These are phyloP conservation scores for Peromyscus melanophrys DNA, from an alignment of 2,797 vertebrate species.

Conservation along the genomic window DNA sequence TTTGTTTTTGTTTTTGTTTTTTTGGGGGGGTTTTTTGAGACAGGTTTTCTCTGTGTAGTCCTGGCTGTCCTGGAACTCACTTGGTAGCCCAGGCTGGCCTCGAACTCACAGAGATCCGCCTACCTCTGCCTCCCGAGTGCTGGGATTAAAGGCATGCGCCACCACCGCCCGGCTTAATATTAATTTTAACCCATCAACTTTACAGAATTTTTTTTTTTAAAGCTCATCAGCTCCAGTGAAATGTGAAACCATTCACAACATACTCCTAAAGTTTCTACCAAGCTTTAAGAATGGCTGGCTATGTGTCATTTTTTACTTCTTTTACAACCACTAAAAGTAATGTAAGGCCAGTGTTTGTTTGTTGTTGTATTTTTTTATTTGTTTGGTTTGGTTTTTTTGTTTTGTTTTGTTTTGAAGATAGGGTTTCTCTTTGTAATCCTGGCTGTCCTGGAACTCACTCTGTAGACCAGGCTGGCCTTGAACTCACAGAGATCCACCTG, in stretches of 20 bases:
- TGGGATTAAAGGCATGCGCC: no score
- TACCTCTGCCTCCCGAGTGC: no score
- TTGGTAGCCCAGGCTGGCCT: no score
- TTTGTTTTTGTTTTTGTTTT: no score
- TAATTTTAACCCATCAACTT: conserved; percentile 3
- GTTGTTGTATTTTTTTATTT: neutral
- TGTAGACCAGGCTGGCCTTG: neutral
- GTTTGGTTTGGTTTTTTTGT: neutral
- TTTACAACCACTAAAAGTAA: conserved; percentile 40
- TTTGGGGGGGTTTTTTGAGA: no score
- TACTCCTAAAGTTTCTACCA: conserved; percentile 3
- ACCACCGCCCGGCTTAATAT: neutral
- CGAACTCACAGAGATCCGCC: no score
- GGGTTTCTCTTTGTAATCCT: neutral
- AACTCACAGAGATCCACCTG: neutral
- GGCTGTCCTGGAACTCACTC: neutral
- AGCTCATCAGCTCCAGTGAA: conserved; percentile 50
- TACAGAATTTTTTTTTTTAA: conserved; percentile 1
- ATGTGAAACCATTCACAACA: neutral
- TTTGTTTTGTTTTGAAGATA: neutral
- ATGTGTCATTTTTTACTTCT: conserved; percentile 4
- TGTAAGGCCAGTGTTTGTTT: neutral
- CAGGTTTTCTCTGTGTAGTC: no score
- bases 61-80: no score
- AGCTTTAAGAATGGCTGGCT: conserved; percentile 26